These are phyloP conservation scores for Eclectus roratus DNA, from an alignment of 2,113 vertebrate species.

Conservation along the genomic window DNA sequence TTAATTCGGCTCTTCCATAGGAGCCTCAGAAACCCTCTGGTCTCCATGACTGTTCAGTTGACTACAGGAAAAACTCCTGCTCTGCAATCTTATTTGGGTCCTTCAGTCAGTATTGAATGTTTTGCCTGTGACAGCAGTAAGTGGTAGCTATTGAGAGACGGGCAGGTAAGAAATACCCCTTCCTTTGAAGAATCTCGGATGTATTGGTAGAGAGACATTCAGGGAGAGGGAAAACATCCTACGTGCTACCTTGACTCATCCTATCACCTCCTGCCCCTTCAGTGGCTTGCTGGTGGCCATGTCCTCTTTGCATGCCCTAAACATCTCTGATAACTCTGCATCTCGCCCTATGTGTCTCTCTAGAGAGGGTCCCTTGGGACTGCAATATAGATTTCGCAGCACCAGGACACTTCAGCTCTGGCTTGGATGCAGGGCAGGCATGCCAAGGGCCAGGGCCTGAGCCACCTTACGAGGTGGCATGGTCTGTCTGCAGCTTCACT, in stretches of 20 bases:
- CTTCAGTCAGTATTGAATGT: not conserved
- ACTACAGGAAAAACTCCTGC: not conserved
- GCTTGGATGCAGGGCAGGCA: not conserved
- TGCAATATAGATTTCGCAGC: not conserved
- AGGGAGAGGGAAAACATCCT: not conserved
- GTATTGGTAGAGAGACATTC: not conserved
- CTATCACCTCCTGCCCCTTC: not conserved
- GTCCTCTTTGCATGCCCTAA: not conserved
- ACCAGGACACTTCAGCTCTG: not conserved
- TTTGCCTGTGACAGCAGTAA: not conserved
- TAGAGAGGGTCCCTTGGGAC: not conserved
- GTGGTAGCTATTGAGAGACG: not conserved
- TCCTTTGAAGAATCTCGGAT: not conserved
- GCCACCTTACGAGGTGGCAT: rapidly evolving
- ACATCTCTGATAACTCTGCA: not conserved
- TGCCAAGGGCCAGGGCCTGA: not conserved
- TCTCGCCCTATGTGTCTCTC: not conserved
- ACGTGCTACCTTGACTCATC: rapidly evolving
- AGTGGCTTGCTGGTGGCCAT: not conserved
- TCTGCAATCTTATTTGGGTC: rapidly evolving
- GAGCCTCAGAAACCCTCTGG: not conserved
- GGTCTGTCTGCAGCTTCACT: rapidly evolving
- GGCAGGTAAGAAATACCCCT: not conserved
- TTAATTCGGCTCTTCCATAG: not conserved
- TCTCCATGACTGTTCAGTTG: not conserved